Percentiles rank a stretch among this genome's conserved stretches.
phyloP scores from a whole-genome alignment of 1,140 invertebrate species.

The Drosophila burlai region DNA sequence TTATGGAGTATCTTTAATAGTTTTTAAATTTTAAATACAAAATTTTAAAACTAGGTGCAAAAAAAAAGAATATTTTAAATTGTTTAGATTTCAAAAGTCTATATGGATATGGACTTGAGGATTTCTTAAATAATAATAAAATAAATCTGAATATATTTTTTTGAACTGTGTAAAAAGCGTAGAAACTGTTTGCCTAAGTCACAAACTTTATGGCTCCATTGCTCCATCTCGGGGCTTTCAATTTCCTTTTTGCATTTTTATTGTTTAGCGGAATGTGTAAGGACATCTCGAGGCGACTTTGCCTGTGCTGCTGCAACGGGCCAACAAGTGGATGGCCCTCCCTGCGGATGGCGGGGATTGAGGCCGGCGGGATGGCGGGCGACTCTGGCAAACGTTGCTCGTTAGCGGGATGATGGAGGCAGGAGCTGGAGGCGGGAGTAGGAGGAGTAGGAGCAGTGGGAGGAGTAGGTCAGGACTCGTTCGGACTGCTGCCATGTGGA shows the following conservation, averaged over 20 bases:
- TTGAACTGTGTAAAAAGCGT: neutral
- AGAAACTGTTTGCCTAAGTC: conserved; percentile 61
- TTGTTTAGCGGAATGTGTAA: conserved; percentile 58
- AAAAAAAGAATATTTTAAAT: too few relatives aligned
- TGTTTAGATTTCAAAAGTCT: too few relatives aligned
- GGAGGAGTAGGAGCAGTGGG: too few relatives aligned
- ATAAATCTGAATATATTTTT: neutral
- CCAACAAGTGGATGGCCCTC: conserved; percentile 49
- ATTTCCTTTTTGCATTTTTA: conserved; percentile 71
- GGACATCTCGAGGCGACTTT: conserved; percentile 52
- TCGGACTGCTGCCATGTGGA: conserved; percentile 34
- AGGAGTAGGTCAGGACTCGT: conserved; percentile 1
- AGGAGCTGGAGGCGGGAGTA: neutral
- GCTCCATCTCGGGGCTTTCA: conserved; percentile 57
- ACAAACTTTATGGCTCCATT: conserved; percentile 59
- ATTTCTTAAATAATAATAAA: too few relatives aligned
- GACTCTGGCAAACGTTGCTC: conserved; percentile 36
- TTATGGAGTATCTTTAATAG: too few relatives aligned
- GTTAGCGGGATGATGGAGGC: conserved; percentile 42
- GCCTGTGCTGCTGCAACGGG: conserved; percentile 3
- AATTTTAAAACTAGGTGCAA: too few relatives aligned
- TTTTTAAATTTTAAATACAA: too few relatives aligned
- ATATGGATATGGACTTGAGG: too few relatives aligned
- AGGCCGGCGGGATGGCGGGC: neutral
- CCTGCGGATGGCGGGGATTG: neutral